Evolutionary conservation across 2,888 invertebrate genomes (phyloP), one percentile per base, ranked within the genome.

Genomic region (Dasypolia templi): DNA sequence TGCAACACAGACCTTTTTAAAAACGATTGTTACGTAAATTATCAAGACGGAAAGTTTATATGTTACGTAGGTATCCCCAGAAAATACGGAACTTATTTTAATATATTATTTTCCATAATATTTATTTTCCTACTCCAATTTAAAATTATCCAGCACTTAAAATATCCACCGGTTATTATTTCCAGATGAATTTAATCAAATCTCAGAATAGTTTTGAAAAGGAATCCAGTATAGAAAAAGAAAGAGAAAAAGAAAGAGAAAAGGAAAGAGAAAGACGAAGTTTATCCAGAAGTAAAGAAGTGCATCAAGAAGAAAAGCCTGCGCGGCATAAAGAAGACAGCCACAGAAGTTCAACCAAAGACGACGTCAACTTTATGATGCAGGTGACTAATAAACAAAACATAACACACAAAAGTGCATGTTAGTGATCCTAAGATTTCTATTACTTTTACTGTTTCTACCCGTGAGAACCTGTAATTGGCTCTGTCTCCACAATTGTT

Each of bases 171-270:
- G 63, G 22, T 56, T 51, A 68, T 72, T 59, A 46, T 76, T 94
- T 94, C 77, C 94, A 97, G 94, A 96, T 97, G 93, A 96, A 97
- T 85, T 93, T 97, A 79, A 93, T 97, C 79, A 96, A 96, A 90
- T 93, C 94, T 68, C 96, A 96, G 89, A 96, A 93, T 89, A 96
- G 96, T 93, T 96, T 96, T 88, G 96, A 96, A 88, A 96, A 96
- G 86, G 96, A 96, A 88, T 93, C 96, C 55, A 96, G 96, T 90
- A 84, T 93, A 87, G 96, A 96, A 80, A 96, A 94, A 85, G 96
- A 96, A 83, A 94, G 94, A 86, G 95, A 76, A 55, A 76, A 94
- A 85, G 96, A 74, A 59, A 93, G 94, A 85, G 95, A 75, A 62
- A 77, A 94, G 85, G 96, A 75, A 70, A 69, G 80, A 61, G 80